phyloP scores from a whole-genome alignment of 2,113 vertebrate genomes.

The Axis porcinus region DNA sequence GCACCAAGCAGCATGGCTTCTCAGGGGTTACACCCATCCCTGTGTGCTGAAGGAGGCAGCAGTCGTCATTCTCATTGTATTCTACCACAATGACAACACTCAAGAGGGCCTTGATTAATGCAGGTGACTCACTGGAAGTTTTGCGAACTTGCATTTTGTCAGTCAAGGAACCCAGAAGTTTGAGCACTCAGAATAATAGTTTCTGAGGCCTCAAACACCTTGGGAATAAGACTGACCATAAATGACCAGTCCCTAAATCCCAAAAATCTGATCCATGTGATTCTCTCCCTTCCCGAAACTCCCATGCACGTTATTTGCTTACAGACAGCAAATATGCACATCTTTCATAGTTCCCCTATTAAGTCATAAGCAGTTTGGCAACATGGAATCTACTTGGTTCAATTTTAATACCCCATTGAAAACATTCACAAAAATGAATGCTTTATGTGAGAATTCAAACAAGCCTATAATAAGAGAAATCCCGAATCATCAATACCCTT shows the following conservation, averaged over 20 bases:
- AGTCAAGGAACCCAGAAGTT: neutral
- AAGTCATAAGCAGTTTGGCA: neutral
- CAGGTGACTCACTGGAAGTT: slow-evolving; percentile 14
- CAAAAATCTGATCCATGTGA: neutral
- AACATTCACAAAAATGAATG: neutral
- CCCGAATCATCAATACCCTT: neutral
- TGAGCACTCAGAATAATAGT: neutral
- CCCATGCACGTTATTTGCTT: neutral
- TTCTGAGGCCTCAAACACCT: neutral
- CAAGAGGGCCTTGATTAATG: neutral
- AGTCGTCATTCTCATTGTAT: neutral
- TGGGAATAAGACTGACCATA: neutral
- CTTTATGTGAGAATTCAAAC: neutral
- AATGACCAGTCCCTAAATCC: neutral
- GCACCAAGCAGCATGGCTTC: neutral
- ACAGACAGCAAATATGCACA: neutral
- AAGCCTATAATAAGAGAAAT: neutral
- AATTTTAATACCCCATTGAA: neutral
- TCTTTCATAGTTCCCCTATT: neutral
- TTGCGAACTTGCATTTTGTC: neutral
- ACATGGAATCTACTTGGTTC: neutral
- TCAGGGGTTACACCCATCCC: neutral
- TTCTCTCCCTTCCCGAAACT: neutral
- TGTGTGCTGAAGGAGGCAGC: neutral
- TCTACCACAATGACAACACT: neutral